A percentile compares a stretch with the other conserved stretches of the same genome.
Evolutionary conservation across 2,888 invertebrate genomes (phyloP).

Genomic region (Lasioglossum oenotherae): DNA sequence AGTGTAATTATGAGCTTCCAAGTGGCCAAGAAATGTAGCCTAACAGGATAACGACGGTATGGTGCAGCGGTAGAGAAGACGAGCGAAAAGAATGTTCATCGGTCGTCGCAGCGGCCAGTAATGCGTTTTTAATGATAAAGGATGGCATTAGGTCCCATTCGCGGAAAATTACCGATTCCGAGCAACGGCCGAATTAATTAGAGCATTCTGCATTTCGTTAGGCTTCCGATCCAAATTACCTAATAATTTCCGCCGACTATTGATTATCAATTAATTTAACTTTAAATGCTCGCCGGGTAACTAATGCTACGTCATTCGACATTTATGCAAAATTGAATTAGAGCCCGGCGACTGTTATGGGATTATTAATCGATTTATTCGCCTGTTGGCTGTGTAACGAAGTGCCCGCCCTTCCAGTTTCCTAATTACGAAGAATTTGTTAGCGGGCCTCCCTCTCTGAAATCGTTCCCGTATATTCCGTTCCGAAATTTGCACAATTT

Average conservation of each 20-base stretch:
- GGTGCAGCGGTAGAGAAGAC: background rate
- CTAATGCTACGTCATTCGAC: slow-evolving; percentile 54
- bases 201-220: slow-evolving; percentile 37
- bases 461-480: background rate
- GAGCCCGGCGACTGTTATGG: slow-evolving; percentile 44
- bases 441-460: too few species aligned
- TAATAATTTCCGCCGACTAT: slow-evolving; percentile 53
- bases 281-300: slow-evolving; percentile 52
- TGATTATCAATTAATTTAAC: slow-evolving; percentile 59
- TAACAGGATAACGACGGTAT: background rate
- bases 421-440: slow-evolving; percentile 16
- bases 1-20: background rate
- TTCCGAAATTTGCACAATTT: background rate
- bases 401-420: slow-evolving; percentile 18
- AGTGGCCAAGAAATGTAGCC: background rate
- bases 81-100: background rate
- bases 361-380: slow-evolving; percentile 55
- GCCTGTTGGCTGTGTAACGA: slow-evolving; percentile 38
- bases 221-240: slow-evolving; percentile 47
- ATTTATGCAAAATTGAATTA: slow-evolving; percentile 60
- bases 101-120: background rate
- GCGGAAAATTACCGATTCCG: slow-evolving; percentile 28
- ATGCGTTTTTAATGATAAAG: slow-evolving; percentile 22
- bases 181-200: slow-evolving; percentile 45
- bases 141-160: slow-evolving; percentile 18